These are phyloP conservation scores for Cacatua alba DNA, from an alignment of 2,113 vertebrate genomes.

Conservation along the genomic window DNA sequence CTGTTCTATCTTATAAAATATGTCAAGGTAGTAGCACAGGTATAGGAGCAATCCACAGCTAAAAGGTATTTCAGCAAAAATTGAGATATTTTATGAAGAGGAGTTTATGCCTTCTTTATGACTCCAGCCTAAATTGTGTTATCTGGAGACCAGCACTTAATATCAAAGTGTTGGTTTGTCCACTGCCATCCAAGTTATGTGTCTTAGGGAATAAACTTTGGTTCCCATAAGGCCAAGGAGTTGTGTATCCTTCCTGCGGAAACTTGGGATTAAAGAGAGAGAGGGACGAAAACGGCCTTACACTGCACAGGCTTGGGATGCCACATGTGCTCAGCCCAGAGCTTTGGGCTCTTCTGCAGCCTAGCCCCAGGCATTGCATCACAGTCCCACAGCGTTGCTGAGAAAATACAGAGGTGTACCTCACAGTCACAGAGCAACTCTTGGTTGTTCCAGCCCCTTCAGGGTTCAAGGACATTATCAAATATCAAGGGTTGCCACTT, in stretches of 20 bases:
- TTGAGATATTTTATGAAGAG: accelerated
- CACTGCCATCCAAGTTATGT: neutral
- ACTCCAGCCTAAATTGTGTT: neutral
- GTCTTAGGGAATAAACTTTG: neutral
- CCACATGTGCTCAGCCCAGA: accelerated
- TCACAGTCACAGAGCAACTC: neutral
- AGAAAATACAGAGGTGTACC: neutral
- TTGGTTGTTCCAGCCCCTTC: neutral
- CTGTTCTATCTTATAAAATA: neutral
- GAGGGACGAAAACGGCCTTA: neutral
- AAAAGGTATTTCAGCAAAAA: neutral
- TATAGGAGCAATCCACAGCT: neutral
- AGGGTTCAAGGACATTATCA: neutral
- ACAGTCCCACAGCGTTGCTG: neutral
- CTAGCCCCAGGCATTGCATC: accelerated
- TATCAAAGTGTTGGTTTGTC: neutral
- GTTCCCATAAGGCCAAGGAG: neutral
- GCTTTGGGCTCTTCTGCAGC: accelerated
- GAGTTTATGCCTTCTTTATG: neutral
- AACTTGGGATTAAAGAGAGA: neutral
- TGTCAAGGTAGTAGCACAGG: neutral
- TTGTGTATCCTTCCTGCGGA: neutral
- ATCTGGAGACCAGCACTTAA: neutral
- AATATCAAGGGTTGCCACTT: neutral
- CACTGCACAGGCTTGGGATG: neutral